Conservation (phyloP, 2,797 vertebrate species). For the Melanotaenia nigrans region DNA sequence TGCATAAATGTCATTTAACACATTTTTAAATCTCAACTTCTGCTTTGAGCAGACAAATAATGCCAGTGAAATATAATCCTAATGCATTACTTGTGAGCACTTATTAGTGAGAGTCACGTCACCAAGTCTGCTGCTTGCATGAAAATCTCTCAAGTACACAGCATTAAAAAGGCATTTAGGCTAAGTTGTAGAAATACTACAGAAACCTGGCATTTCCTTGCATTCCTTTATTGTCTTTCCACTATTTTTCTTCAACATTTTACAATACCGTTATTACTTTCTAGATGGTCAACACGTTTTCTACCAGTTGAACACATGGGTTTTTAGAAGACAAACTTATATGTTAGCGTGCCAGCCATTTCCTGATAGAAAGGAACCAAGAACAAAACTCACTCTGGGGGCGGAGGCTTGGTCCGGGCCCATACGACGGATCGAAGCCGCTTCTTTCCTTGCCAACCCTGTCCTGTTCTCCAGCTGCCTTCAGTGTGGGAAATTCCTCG, state of each 20-base stretch:
- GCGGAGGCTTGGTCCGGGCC: conserved; percentile 99
- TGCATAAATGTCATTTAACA: no score
- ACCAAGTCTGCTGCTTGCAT: no score
- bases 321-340: conserved; percentile 6
- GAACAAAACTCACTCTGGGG: conserved; percentile 90
- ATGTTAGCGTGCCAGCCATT: background rate
- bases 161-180: no score
- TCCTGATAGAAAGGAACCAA: conserved; percentile 81
- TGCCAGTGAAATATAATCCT: no score
- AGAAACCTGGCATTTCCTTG: background rate
- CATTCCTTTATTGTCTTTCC: background rate
- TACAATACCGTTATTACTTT: background rate
- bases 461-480: conserved; percentile 99
- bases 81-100: no score
- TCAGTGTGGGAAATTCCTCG: conserved; percentile 99
- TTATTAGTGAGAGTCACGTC: no score
- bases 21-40: no score
- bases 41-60: no score
- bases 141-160: no score
- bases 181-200: background rate
- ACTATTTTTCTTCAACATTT: background rate
- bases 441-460: conserved; percentile 99
- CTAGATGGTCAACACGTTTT: background rate
- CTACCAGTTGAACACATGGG: conserved; percentile 9
- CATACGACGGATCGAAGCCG: conserved; percentile 99